phyloP scores from a whole-genome alignment of 2,888 invertebrate species.

The Gasteruption jaculator region DNA sequence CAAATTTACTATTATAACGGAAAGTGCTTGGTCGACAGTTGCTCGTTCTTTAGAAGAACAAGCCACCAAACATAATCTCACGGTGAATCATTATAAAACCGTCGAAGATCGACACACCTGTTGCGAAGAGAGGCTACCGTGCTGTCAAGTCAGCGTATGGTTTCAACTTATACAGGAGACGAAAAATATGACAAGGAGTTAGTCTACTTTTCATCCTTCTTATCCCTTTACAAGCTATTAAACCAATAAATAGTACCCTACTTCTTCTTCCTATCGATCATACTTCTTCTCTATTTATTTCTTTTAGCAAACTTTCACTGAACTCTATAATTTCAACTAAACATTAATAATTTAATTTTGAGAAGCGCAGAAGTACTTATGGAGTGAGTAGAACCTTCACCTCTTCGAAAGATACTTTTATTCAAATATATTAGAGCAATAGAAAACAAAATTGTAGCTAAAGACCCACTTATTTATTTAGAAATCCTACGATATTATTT shows the following conservation, averaged over 20 bases:
- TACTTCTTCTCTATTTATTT: constrained; percentile 2
- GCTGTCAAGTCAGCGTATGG: constrained; percentile 78
- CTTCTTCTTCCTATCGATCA: not conserved
- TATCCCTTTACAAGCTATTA: not conserved
- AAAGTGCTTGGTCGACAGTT: constrained; percentile 77
- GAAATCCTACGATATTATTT: too few species aligned
- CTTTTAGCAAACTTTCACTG: too few species aligned
- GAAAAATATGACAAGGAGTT: constrained; percentile 79
- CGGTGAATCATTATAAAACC: constrained; percentile 72
- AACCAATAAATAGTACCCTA: not conserved
- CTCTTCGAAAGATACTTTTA: too few species aligned
- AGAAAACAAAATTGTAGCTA: too few species aligned
- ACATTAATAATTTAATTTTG: too few species aligned
- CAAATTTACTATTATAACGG: constrained; percentile 86
- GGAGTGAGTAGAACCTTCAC: constrained; percentile 60
- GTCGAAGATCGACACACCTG: constrained; percentile 72
- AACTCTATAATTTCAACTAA: too few species aligned
- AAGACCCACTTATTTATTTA: too few species aligned
- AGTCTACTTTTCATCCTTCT: constrained; percentile 41
- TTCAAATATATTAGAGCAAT: too few species aligned
- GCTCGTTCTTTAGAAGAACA: constrained; percentile 75
- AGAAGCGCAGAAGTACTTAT: constrained; percentile 76
- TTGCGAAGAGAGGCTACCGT: constrained; percentile 69
- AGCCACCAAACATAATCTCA: constrained; percentile 74
- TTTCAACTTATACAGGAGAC: constrained; percentile 80